A percentile compares a stretch with the other conserved stretches of the same genome.
Conservation (phyloP, 2,888 invertebrate genomes). For the Meteorus cinctellus region DNA sequence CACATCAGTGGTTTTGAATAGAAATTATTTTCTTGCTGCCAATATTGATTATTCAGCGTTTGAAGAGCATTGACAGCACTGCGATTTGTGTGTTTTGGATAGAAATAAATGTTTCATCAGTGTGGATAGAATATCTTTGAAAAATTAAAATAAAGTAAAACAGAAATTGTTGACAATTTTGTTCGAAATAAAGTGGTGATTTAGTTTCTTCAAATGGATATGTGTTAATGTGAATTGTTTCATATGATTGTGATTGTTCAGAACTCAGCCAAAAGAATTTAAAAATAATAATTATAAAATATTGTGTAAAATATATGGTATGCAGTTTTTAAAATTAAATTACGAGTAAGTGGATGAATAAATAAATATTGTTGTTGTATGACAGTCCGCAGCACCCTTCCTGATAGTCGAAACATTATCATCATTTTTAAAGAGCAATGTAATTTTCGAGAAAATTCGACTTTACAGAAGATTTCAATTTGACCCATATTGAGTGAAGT, state of each 20-base stretch:
- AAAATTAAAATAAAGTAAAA: conserved; percentile 25
- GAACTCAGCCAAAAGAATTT: conserved; percentile 69
- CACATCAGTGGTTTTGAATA: background rate
- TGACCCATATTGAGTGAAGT: conserved; percentile 50
- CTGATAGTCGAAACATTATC: background rate
- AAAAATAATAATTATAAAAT: conserved; percentile 27
- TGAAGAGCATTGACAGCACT: background rate
- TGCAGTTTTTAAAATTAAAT: conserved; percentile 37
- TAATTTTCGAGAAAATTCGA: background rate
- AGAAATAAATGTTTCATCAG: conserved; percentile 49
- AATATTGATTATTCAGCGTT: conserved; percentile 26
- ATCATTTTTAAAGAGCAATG: background rate
- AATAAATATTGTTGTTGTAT: conserved; percentile 25
- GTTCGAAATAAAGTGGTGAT: background rate
- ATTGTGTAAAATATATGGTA: conserved; percentile 21
- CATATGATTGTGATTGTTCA: conserved; percentile 50
- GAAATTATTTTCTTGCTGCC: background rate
- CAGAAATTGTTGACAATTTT: background rate
- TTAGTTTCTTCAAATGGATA: background rate
- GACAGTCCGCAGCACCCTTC: conserved; percentile 26
- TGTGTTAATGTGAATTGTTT: conserved; percentile 45
- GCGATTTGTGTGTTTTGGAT: conserved; percentile 27
- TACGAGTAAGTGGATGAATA: conserved; percentile 34
- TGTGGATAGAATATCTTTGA: conserved; percentile 47
- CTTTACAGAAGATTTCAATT: conserved; percentile 18